Percentiles rank a stretch among this genome's conserved stretches.
Conservation (phyloP, 2,888 invertebrate species). For the Onchidella celtica region DNA sequence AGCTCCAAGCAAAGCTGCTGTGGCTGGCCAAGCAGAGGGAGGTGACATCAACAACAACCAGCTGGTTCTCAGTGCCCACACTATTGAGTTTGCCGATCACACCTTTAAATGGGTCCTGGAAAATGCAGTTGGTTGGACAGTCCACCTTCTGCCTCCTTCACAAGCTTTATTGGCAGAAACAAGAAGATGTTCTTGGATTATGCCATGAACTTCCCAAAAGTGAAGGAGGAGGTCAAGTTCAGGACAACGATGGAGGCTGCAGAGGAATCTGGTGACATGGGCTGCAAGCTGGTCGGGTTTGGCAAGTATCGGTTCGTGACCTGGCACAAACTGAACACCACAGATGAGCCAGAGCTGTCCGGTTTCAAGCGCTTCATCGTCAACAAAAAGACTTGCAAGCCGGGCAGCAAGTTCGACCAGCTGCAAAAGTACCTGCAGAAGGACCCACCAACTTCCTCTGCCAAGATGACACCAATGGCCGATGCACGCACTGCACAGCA, state of each 20-base stretch:
- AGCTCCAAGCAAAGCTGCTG: not conserved
- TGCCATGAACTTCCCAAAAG: not conserved
- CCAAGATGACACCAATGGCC: too few species aligned
- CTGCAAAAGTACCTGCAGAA: too few species aligned
- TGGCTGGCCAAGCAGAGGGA: not conserved
- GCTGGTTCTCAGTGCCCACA: not conserved
- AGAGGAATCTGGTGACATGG: not conserved
- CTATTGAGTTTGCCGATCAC: not conserved
- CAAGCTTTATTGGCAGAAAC: not conserved
- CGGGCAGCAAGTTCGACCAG: too few species aligned
- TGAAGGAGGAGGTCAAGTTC: not conserved
- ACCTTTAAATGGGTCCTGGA: conserved; percentile 12
- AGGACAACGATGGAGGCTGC: not conserved
- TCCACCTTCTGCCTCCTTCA: not conserved
- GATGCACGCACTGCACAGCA: too few species aligned
- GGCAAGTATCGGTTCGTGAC: not conserved
- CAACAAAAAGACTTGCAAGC: too few species aligned
- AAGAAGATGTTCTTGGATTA: not conserved
- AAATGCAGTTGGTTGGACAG: not conserved
- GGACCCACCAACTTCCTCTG: too few species aligned
- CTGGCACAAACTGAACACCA: not conserved
- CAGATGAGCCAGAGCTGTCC: too few species aligned
- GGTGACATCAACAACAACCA: not conserved
- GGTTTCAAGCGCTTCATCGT: too few species aligned
- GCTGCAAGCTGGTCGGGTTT: not conserved